Evolutionary conservation across 1,140 invertebrate species (phyloP).

Genomic region (Drosophila simulans): DNA sequence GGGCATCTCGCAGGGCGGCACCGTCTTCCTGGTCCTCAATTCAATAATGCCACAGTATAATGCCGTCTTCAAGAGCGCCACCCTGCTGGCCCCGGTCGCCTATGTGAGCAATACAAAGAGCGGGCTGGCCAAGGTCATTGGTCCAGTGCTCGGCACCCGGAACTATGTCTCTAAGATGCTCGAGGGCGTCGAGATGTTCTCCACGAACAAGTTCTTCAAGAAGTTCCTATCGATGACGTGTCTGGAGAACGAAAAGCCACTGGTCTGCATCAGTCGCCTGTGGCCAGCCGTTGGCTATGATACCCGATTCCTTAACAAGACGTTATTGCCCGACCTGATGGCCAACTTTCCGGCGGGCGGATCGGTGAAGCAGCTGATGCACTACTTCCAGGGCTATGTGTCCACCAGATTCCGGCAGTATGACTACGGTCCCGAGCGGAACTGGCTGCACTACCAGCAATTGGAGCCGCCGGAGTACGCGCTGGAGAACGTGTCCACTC

Average conservation of each 20-base stretch:
- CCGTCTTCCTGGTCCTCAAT: constrained; percentile 86
- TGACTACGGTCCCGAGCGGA: constrained; percentile 85
- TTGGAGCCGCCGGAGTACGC: constrained; percentile 86
- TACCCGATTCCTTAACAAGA: constrained; percentile 84
- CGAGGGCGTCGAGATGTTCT: constrained; percentile 87
- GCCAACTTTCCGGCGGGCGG: constrained; percentile 86
- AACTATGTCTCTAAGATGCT: constrained; percentile 85
- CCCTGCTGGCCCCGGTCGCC: constrained; percentile 87
- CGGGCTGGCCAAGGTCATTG: constrained; percentile 81
- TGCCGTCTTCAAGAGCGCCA: constrained; percentile 86
- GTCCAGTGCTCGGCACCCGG: constrained; percentile 66
- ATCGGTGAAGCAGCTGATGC: constrained; percentile 85
- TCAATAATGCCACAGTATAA: constrained; percentile 87
- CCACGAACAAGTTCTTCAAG: constrained; percentile 85
- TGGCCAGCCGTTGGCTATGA: constrained; percentile 86
- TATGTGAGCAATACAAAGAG: constrained; percentile 84
- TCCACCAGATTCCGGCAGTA: constrained; percentile 84
- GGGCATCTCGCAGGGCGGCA: constrained; percentile 87
- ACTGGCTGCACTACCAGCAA: constrained; percentile 85
- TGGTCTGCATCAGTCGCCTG: constrained; percentile 86
- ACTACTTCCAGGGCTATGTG: constrained; percentile 85
- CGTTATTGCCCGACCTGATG: constrained; percentile 85
- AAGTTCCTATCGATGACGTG: constrained; percentile 85
- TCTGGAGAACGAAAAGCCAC: constrained; percentile 83
- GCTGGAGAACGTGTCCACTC: constrained; percentile 87